These are phyloP conservation scores for Ailuropoda melanoleuca DNA, from an alignment of 2,113 vertebrate genomes.

Conservation along the genomic window DNA sequence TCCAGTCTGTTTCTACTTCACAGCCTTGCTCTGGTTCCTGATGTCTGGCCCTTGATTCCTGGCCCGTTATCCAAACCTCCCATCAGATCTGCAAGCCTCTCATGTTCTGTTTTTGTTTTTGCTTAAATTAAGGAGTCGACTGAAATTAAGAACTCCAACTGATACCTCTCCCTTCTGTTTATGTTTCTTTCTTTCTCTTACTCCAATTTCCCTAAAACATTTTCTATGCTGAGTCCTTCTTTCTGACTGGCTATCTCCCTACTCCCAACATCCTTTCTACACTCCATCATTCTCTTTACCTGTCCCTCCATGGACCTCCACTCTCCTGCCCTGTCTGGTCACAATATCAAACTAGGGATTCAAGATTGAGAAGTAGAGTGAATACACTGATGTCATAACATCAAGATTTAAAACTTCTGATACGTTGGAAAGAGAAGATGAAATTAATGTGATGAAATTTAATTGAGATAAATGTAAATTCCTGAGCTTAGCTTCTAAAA, in stretches of 20 bases:
- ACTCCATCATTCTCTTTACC: not conserved
- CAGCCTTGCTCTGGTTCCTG: not conserved
- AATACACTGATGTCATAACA: not conserved
- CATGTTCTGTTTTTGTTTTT: not conserved
- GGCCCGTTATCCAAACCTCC: not conserved
- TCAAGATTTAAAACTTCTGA: not conserved
- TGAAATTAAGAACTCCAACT: not conserved
- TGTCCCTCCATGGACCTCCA: not conserved
- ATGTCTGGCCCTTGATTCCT: not conserved
- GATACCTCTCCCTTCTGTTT: not conserved
- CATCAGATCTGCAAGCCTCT: not conserved
- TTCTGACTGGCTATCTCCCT: not conserved
- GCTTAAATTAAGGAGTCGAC: not conserved
- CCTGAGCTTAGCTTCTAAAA: not conserved
- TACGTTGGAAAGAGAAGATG: not conserved
- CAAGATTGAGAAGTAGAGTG: not conserved
- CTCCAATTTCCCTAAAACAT: not conserved
- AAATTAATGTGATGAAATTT: not conserved
- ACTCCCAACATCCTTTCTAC: not conserved
- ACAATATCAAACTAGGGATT: not conserved
- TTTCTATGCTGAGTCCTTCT: not conserved
- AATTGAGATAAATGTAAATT: not conserved
- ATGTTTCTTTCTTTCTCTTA: not conserved
- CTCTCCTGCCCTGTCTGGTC: not conserved
- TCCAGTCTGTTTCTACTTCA: not conserved